Evolutionary conservation across 2,888 invertebrate genomes (phyloP), one percentile per base, ranked within the genome.

Genomic region (Patella pellucida): DNA sequence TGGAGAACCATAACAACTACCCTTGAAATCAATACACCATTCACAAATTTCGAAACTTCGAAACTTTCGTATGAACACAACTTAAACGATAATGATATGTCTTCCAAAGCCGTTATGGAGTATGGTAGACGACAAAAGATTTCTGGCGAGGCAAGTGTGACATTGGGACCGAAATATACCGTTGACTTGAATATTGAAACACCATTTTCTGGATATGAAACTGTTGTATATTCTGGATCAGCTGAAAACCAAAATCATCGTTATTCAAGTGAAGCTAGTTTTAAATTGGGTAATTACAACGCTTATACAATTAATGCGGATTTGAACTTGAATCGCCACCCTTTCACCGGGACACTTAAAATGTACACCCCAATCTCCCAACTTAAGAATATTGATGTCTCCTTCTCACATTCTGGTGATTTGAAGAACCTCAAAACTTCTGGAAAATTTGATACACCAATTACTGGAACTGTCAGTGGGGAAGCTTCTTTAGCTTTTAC

Each of bases 151-250:
- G 62, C 19, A n/a, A 62, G 62, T 19, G n/a, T 62, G n/a, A 19
- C 62, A 19, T 9, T 19, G 19, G n/a, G 19, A 62, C 62, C 62
- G 7, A 62, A 62, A 62, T 15, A 62, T 62, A 75, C 78, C 67
- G 76, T 78, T 56, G 74, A 72, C 0, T 52, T 83, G 7, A 80
- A 72, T 19, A 31, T 85, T 1, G 81, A 80, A 73, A 83, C 84
- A 27, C 85, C 85, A n/a, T 74, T 82, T 31, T 19, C 71, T 27
- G 76, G 76, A 50, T 82, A 76, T 16, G 71, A 77, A 74, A 69
- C 62, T n/a, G 62, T 62, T 19, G 19, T 62, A 9, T 62, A 62
- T 62, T 62, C 62, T 62, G 62, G n/a, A 19, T 62, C 62, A 4
- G 62, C 16, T 62, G 62, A 15, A 15, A 62, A 19, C 62, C 62